These are phyloP conservation scores for Pammene fasciana DNA, from an alignment of 2,888 invertebrate species.

Conservation along the genomic window DNA sequence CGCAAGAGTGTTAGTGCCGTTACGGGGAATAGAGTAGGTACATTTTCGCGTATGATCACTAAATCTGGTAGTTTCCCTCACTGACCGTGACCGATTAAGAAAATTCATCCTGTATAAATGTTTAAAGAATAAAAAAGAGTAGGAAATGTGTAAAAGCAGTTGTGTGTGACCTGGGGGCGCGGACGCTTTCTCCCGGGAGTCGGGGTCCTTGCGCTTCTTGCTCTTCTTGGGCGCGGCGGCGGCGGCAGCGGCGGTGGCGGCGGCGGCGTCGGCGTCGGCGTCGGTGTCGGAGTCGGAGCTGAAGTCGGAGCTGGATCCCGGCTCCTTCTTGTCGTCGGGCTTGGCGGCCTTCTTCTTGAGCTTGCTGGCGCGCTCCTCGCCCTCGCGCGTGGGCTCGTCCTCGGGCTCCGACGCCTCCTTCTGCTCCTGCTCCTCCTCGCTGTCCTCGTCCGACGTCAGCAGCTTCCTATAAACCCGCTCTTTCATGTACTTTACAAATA, in stretches of 20 bases:
- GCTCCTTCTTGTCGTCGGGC: conserved; percentile 85
- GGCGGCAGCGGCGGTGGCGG: conserved; percentile 47
- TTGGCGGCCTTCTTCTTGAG: conserved; percentile 85
- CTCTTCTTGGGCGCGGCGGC: conserved; percentile 46
- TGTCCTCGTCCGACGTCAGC: conserved; percentile 93
- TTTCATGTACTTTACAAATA: too few species aligned
- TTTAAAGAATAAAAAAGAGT: too few species aligned
- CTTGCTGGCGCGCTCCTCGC: conserved; percentile 85
- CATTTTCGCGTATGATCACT: too few species aligned
- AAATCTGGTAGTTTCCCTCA: too few species aligned
- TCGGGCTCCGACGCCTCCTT: conserved; percentile 89
- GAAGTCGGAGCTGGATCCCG: conserved; percentile 88
- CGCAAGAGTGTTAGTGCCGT: too few species aligned
- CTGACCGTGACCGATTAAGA: too few species aligned
- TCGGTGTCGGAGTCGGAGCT: conserved; percentile 88
- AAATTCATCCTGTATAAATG: too few species aligned
- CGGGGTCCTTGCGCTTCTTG: too few species aligned
- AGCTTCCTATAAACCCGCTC: conserved; percentile 84
- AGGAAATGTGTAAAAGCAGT: too few species aligned
- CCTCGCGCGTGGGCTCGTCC: conserved; percentile 88
- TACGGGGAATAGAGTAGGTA: too few species aligned
- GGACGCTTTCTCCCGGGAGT: too few species aligned
- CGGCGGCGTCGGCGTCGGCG: conserved; percentile 72
- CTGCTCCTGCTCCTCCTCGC: conserved; percentile 92
- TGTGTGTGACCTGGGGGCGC: too few species aligned